A percentile compares a stretch with the other conserved stretches of the same genome.
Evolutionary conservation across 2,797 vertebrate species (phyloP).

Genomic region (Silurus lanzhouensis): DNA sequence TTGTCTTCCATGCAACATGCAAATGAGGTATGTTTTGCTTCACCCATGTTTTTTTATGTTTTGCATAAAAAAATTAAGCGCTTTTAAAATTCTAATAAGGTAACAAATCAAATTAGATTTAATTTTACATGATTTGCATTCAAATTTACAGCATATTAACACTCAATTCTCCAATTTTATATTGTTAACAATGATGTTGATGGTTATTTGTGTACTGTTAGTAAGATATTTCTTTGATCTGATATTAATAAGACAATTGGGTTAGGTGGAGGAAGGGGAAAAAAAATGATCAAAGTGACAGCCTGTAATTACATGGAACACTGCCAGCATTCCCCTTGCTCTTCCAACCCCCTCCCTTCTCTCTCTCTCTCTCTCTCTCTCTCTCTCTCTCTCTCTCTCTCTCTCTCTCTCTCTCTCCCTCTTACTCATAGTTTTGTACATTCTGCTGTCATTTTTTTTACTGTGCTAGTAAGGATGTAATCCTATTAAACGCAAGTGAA

Average conservation of each 20-base stretch:
- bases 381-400: not conserved
- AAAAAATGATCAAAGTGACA: conserved; percentile 28
- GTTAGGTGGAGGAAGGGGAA: not conserved
- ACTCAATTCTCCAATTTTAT: not conserved
- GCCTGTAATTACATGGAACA: conserved; percentile 25
- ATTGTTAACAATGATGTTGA: not conserved
- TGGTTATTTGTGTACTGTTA: not conserved
- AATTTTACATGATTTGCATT: not conserved
- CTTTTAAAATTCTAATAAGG: not conserved
- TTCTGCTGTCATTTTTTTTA: not conserved
- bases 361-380: not conserved
- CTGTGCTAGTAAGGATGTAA: conserved; percentile 7
- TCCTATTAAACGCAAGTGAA: conserved; percentile 21
- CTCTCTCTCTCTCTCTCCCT: not conserved
- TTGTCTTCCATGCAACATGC: not conserved
- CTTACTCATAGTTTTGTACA: not conserved
- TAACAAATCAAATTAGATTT: not conserved
- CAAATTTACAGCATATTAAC: not conserved
- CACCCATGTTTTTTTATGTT: not conserved
- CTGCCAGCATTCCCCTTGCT: not conserved
- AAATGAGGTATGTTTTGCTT: not conserved
- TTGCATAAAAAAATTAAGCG: not conserved
- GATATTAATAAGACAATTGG: not conserved
- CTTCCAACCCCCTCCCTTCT: not conserved
- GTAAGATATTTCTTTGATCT: not conserved